Evolutionary conservation across 2,113 vertebrate species (phyloP).

Genomic region (Rutilus rutilus): DNA sequence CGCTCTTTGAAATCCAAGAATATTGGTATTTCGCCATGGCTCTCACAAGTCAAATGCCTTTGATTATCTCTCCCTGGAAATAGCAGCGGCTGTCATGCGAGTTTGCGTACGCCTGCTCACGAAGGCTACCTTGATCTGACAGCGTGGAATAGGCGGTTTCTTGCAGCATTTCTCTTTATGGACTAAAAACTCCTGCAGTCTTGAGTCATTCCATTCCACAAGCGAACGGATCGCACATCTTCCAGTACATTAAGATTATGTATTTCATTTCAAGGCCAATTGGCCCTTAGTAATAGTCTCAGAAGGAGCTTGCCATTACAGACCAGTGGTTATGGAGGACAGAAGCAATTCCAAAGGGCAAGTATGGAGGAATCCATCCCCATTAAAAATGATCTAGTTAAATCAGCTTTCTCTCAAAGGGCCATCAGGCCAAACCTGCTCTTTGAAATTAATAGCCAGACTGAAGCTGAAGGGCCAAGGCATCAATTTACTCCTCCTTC

Average conservation of each 20-base stretch:
- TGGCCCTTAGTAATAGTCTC: slow-evolving; percentile 59
- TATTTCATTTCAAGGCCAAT: slow-evolving; percentile 55
- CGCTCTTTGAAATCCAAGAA: slow-evolving; percentile 59
- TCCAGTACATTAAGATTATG: slow-evolving; percentile 48
- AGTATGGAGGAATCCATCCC: slow-evolving; percentile 53
- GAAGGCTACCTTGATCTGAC: background rate
- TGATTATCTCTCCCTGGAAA: slow-evolving; percentile 54
- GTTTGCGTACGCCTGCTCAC: background rate
- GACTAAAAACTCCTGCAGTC: slow-evolving; percentile 12
- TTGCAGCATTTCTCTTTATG: background rate
- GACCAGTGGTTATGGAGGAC: slow-evolving; percentile 52
- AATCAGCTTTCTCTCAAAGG: slow-evolving; percentile 58
- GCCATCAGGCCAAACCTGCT: slow-evolving; percentile 54
- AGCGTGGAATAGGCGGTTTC: background rate
- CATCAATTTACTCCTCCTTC: slow-evolving; percentile 60
- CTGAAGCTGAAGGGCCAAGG: slow-evolving; percentile 54
- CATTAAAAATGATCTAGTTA: slow-evolving; percentile 61
- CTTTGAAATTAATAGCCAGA: slow-evolving; percentile 59
- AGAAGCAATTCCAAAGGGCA: slow-evolving; percentile 53
- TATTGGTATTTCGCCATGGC: slow-evolving; percentile 54
- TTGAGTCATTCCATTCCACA: slow-evolving; percentile 36
- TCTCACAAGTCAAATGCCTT: slow-evolving; percentile 57
- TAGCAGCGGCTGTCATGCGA: slow-evolving; percentile 29
- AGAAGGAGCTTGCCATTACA: slow-evolving; percentile 59
- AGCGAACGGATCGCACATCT: slow-evolving; percentile 32